Base-by-base conservation (phyloP, 2,797 vertebrate species). In the Zenarchopterus dispar region DNA sequence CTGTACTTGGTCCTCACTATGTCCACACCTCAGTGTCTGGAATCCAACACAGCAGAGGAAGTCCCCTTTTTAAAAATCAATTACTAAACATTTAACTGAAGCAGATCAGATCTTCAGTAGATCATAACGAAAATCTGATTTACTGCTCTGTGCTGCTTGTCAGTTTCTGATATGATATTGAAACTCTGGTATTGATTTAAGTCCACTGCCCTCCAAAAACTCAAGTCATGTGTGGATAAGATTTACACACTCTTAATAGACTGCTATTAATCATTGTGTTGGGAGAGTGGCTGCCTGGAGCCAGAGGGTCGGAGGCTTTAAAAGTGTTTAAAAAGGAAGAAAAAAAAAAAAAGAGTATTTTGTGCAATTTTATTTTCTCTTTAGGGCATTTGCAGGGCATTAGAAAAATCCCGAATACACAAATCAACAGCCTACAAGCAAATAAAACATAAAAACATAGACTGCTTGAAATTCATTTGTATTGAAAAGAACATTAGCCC, bases 61-160 rank as follows among this genome's bases (percentile, higher is more conserved):
- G 76, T 58, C 67, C 81, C 61, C 50, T 5, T 82, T 81, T 81
- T 51, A 62, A 70, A 78, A 84, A 78, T 53, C 62, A 61, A 84
- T 88, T 78, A 64, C 28, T 57, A 53, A 73, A 75, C 52, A 50
- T 54, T 4, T 8, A 61, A 26, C 67, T 6, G 26, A 78, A 70
- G 67, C 79, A 67, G 77, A 72, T 81, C 75, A 59, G 62, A 65
- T 76, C 60, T 17, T 80, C 79, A 71, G 72, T 44, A 62, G 62
- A 62, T 70, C 47, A 21, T 41, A 24, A 44, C 56, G 70, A 69
- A 62, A 79, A 76, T 68, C 51, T 9, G 69, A 81, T 87, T 81
- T 81, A 78, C 65, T 53, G 31, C 10, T 9, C 48, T 44, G 49
- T 33, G 1, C 55, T 15, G 54, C 69, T 50, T 58, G 79, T 56